These are phyloP conservation scores for Pollachius pollachius DNA, from an alignment of 2,113 vertebrate species.

Conservation along the genomic window DNA sequence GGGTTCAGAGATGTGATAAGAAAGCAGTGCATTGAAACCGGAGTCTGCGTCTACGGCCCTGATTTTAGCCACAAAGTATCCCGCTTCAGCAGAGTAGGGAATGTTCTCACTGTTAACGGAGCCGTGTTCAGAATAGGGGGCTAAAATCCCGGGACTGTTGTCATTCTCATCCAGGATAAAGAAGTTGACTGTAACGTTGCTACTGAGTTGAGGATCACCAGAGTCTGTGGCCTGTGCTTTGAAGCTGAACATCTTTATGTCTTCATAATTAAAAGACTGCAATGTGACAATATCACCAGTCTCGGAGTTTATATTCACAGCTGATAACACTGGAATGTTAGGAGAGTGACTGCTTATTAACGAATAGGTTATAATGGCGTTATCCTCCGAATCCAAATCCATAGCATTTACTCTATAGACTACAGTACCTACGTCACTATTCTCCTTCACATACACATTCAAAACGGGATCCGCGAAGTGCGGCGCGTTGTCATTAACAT, in stretches of 20 bases:
- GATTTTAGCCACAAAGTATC: no score
- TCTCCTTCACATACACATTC: slow-evolving; percentile 76
- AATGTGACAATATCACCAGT: slow-evolving; percentile 45
- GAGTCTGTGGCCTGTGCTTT: slow-evolving; percentile 18
- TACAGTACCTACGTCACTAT: slow-evolving; percentile 70
- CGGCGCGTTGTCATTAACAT: slow-evolving; percentile 85
- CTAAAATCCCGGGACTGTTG: slow-evolving; percentile 14
- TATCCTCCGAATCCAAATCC: slow-evolving; percentile 73
- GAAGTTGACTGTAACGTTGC: neutral
- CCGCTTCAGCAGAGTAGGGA: no score
- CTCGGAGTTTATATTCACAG: slow-evolving; percentile 70
- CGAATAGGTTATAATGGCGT: slow-evolving; percentile 72
- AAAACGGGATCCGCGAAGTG: slow-evolving; percentile 64
- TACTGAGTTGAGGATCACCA: neutral
- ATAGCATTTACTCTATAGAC: slow-evolving; percentile 68
- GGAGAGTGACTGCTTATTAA: slow-evolving; percentile 67
- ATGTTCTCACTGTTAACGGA: slow-evolving; percentile 33
- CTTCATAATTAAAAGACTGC: slow-evolving; percentile 80
- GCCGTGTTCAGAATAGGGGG: slow-evolving; percentile 70
- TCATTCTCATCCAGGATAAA: neutral
- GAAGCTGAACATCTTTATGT: slow-evolving; percentile 71
- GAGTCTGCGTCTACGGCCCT: no score
- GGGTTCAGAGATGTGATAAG: no score
- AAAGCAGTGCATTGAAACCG: no score
- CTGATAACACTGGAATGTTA: slow-evolving; percentile 58